Percentiles rank a stretch among this genome's conserved stretches.
phyloP scores from a whole-genome alignment of 2,113 vertebrate species.

The Ageneiosus marmoratus region DNA sequence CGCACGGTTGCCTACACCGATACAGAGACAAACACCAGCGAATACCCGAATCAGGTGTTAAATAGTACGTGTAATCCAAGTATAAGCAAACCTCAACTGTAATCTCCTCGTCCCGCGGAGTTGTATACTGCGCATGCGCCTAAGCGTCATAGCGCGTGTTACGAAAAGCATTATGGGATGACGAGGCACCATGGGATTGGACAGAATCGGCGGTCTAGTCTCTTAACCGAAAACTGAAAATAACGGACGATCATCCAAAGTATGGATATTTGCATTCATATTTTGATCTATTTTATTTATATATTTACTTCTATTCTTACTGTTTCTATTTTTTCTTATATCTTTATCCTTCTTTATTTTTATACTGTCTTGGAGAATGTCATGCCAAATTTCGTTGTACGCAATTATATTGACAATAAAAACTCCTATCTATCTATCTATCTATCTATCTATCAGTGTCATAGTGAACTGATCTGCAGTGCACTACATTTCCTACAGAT shows the following conservation, averaged over 20 bases:
- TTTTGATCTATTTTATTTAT: neutral
- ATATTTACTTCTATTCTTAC: too few relatives aligned
- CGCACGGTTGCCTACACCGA: neutral
- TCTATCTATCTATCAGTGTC: too few relatives aligned
- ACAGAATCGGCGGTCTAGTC: neutral
- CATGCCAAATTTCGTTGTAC: too few relatives aligned
- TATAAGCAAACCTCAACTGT: slow-evolving; percentile 21
- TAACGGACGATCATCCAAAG: neutral
- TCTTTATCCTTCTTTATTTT: too few relatives aligned
- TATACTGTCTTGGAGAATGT: too few relatives aligned
- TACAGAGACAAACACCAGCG: too few relatives aligned
- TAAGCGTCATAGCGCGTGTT: slow-evolving; percentile 34
- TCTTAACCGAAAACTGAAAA: neutral
- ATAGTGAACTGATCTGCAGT: neutral
- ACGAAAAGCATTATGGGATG: slow-evolving; percentile 62
- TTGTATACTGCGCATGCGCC: slow-evolving; percentile 12
- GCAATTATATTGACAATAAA: too few relatives aligned
- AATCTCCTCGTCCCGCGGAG: slow-evolving; percentile 15
- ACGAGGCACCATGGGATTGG: slow-evolving; percentile 54
- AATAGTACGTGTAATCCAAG: neutral
- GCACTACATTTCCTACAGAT: neutral
- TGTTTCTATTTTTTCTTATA: too few relatives aligned
- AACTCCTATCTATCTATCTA: too few relatives aligned
- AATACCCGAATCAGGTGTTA: neutral
- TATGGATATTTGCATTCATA: too few relatives aligned